Base-by-base conservation (phyloP, 1,140 invertebrate genomes). In the Pissodes strobi region DNA sequence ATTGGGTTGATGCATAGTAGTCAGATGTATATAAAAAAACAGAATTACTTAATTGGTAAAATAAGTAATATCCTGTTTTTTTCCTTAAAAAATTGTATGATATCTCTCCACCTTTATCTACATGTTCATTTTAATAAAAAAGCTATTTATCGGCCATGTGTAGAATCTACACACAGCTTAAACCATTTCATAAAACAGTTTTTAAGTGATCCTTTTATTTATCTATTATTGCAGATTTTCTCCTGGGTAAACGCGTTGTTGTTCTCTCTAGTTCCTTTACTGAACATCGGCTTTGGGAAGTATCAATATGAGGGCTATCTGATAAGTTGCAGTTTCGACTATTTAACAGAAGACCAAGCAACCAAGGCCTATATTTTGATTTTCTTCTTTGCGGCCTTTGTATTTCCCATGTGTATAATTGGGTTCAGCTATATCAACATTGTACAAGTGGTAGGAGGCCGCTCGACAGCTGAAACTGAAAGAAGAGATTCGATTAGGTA, bases 321-420 rank as follows among this genome's bases (percentile, higher is more conserved):
- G 45, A 91, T 89, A 4, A 90, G 87, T 67, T 93, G 90, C 78
- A 90, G 89, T 63, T 93, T 90, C 67, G 90, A 92, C 72, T 93
- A 92, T 70, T 78, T 93, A 2, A 85, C 85, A 4, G 81, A 84
- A 25, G 81, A 84, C 66, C 64, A 72, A 0, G 72, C 74, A 1
- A 82, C 82, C 0, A 82, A 83, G 51, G 80, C 81, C 19, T 89
- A 88, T 67, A 89, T 90, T 62, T 83, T 89, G 5, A 69, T 80
- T 5, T 89, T 88, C 70, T 89, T 88, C 67, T 78, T 85, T 6
- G 87, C 84, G 0, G 88, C 87, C 10, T 90, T 86, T 83, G 78
- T 86, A 1, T 67, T 87, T 1, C 91, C 91, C 0, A 80, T 93
- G n/a, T 68, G 75, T 9, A 78, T 87, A 1, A 92, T 93, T 13